Percentiles rank a stretch among this genome's conserved stretches.
These are phyloP conservation scores for Lepidothrix coronata DNA, from an alignment of 2,113 vertebrate genomes.

Conservation along the genomic window DNA sequence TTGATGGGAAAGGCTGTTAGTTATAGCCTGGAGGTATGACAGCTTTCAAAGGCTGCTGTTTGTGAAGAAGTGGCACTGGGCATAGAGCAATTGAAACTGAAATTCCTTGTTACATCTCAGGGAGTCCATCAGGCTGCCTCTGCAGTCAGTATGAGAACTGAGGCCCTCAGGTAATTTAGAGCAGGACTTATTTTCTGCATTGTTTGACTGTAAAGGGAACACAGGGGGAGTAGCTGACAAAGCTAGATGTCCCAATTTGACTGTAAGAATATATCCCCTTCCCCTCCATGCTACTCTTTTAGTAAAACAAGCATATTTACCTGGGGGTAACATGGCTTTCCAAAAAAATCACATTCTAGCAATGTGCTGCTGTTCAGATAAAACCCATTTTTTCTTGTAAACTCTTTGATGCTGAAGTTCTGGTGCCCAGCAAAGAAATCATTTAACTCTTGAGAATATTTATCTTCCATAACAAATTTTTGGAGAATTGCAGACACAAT, in stretches of 20 bases:
- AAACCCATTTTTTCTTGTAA: slow-evolving; percentile 75
- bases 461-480: not conserved
- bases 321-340: slow-evolving; percentile 74
- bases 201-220: not conserved
- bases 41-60: not conserved
- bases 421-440: slow-evolving; percentile 69
- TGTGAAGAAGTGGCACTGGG: not conserved
- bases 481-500: slow-evolving; percentile 63
- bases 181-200: not conserved
- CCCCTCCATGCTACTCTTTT: not conserved
- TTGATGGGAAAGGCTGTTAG: not conserved
- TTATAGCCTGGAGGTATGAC: not conserved
- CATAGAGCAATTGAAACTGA: not conserved
- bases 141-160: not conserved
- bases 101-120: not conserved
- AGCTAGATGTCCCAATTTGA: not conserved
- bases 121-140: not conserved
- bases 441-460: slow-evolving; percentile 36
- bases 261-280: not conserved
- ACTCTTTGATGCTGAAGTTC: slow-evolving; percentile 79
- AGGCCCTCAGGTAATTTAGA: not conserved
- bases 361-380: slow-evolving; percentile 74
- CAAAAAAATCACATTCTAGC: slow-evolving; percentile 76
- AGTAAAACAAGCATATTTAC: slow-evolving; percentile 55
- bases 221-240: not conserved